phyloP scores from a whole-genome alignment of 1,140 invertebrate species.

The Contarinia nasturtii region DNA sequence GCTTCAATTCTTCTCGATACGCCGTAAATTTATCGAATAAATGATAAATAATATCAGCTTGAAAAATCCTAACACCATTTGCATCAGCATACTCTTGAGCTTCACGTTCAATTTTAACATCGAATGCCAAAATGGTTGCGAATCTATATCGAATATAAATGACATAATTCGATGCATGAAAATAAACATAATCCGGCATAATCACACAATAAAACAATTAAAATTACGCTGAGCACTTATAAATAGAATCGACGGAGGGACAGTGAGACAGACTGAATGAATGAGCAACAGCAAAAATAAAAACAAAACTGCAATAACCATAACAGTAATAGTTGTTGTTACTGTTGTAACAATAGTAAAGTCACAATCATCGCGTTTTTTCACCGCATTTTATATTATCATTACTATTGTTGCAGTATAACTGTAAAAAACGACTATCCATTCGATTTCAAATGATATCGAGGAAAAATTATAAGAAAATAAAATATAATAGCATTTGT shows the following conservation, averaged over 20 bases:
- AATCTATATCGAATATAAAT: conserved; percentile 35
- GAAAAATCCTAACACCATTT: conserved; percentile 90
- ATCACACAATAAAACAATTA: background rate
- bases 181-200: background rate
- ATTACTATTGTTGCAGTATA: too few species aligned
- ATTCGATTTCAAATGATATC: background rate
- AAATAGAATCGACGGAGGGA: background rate
- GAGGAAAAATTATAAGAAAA: background rate
- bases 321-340: too few species aligned
- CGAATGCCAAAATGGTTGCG: conserved; percentile 96
- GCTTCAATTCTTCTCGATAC: conserved; percentile 85
- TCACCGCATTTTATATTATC: background rate
- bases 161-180: background rate
- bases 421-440: background rate
- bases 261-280: background rate
- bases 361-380: too few species aligned
- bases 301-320: background rate
- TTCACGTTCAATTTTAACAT: conserved; percentile 95
- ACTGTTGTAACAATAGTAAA: too few species aligned
- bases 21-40: conserved; percentile 94
- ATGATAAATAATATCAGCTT: conserved; percentile 99
- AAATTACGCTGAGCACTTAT: background rate
- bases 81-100: conserved; percentile 93
- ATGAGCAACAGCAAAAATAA: too few species aligned
- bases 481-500: background rate